Conservation (phyloP, 1,140 invertebrate genomes). For the Drosophila takahashii region DNA sequence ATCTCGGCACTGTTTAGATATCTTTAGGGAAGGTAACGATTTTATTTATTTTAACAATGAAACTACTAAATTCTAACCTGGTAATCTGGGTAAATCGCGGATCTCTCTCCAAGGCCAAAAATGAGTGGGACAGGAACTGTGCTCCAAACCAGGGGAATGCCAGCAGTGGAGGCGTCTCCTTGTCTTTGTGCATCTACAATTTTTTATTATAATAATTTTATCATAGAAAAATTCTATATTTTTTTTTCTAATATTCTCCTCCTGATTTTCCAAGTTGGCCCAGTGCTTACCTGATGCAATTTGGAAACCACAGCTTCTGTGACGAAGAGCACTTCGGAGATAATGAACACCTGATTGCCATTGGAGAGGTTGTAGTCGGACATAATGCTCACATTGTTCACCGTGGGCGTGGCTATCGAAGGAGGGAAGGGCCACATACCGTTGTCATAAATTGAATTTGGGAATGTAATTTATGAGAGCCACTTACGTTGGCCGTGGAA, state of each 20-base stretch:
- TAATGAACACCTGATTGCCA: slow-evolving; percentile 87
- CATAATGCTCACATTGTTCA: slow-evolving; percentile 87
- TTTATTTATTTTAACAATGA: not conserved
- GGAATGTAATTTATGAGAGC: slow-evolving; percentile 21
- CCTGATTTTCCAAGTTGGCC: not conserved
- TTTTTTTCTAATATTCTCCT: not conserved
- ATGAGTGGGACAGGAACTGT: slow-evolving; percentile 88
- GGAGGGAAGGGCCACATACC: not conserved
- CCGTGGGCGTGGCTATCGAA: slow-evolving; percentile 84
- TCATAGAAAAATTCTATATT: too few species aligned
- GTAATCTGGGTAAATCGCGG: slow-evolving; percentile 86
- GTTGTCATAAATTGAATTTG: slow-evolving; percentile 40
- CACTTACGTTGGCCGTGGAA: slow-evolving; percentile 87
- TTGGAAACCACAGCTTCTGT: slow-evolving; percentile 87
- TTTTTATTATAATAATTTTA: not conserved
- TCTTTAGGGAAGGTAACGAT: slow-evolving; percentile 44
- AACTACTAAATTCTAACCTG: slow-evolving; percentile 52
- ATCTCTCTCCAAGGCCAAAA: slow-evolving; percentile 87
- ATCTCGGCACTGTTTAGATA: slow-evolving; percentile 87
- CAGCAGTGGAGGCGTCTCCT: slow-evolving; percentile 88
- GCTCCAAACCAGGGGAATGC: slow-evolving; percentile 88
- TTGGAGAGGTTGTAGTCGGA: slow-evolving; percentile 87
- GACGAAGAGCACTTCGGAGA: slow-evolving; percentile 87
- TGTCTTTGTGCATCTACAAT: slow-evolving; percentile 86
- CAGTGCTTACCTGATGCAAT: slow-evolving; percentile 85